Conservation (phyloP, 2,797 vertebrate genomes). For the Dendrocincla fuliginosa region DNA sequence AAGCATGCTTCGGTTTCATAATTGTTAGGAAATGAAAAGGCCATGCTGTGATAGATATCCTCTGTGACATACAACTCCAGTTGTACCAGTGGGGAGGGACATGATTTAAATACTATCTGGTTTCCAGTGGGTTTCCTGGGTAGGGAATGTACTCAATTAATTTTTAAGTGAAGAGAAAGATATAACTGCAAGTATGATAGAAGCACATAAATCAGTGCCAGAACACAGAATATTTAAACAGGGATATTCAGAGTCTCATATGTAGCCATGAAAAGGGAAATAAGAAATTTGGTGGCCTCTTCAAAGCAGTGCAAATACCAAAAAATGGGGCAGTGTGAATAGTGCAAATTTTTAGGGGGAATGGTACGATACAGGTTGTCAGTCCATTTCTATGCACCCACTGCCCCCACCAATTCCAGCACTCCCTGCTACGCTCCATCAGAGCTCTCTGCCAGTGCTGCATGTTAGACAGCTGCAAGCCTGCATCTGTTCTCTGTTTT, state of each 20-base stretch:
- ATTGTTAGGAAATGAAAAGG: constrained; percentile 42
- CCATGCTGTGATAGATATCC: constrained; percentile 33
- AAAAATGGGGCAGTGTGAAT: not conserved
- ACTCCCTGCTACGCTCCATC: not conserved
- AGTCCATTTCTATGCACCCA: not conserved
- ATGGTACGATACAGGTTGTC: not conserved
- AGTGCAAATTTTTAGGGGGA: not conserved
- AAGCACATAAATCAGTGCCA: not conserved
- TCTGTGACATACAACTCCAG: not conserved
- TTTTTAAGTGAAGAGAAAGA: constrained; percentile 22
- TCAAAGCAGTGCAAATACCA: not conserved
- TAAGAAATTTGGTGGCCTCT: not conserved
- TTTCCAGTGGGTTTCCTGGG: not conserved
- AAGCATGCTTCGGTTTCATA: constrained; percentile 2
- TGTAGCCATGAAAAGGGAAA: not conserved
- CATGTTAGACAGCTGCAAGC: not conserved
- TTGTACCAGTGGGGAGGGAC: not conserved
- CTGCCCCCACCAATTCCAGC: not conserved
- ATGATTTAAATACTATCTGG: constrained; percentile 12
- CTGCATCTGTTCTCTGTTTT: constrained; percentile 48
- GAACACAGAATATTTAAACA: not conserved
- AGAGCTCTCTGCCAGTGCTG: not conserved
- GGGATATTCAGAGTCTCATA: not conserved
- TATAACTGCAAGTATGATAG: not conserved
- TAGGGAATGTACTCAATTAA: not conserved